Evolutionary conservation across 2,888 invertebrate species (phyloP).

Genomic region (Callinectes sapidus): DNA sequence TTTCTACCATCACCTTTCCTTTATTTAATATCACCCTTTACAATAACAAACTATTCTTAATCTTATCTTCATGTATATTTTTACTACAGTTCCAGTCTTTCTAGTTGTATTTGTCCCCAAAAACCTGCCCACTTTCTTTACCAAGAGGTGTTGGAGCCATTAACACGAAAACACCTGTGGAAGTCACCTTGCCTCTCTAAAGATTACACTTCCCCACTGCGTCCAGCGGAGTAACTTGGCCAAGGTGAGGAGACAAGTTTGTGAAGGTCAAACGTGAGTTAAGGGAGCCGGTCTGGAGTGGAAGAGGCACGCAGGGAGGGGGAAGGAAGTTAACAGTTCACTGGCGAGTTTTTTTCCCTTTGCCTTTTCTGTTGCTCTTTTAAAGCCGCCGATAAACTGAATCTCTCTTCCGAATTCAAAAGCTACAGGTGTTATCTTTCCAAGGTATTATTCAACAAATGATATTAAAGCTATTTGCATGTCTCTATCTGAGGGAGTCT

Average conservation of each 20-base stretch:
- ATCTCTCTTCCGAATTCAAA: not conserved
- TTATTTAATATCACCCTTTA: too few species aligned
- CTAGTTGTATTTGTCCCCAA: not conserved
- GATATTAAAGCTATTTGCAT: not conserved
- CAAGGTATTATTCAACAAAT: not conserved
- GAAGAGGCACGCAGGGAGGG: not conserved
- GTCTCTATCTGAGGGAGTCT: not conserved
- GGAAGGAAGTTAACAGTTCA: not conserved
- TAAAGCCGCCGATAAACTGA: not conserved
- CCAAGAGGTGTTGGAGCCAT: not conserved
- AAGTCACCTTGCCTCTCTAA: not conserved
- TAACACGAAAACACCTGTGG: conserved; percentile 4
- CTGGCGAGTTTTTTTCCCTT: not conserved
- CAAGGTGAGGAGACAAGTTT: conserved; percentile 10
- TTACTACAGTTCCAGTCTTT: not conserved
- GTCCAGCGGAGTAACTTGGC: conserved; percentile 4
- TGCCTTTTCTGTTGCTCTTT: not conserved
- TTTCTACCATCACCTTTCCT: too few species aligned
- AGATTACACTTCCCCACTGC: conserved; percentile 10
- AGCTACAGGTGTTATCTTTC: not conserved
- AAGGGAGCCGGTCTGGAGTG: not conserved
- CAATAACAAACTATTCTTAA: too few species aligned
- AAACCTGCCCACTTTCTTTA: not conserved
- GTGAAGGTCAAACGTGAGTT: conserved; percentile 10
- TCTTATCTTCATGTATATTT: too few species aligned